These are phyloP conservation scores for Scolopax mira DNA, from an alignment of 2,113 vertebrate genomes.

Conservation along the genomic window DNA sequence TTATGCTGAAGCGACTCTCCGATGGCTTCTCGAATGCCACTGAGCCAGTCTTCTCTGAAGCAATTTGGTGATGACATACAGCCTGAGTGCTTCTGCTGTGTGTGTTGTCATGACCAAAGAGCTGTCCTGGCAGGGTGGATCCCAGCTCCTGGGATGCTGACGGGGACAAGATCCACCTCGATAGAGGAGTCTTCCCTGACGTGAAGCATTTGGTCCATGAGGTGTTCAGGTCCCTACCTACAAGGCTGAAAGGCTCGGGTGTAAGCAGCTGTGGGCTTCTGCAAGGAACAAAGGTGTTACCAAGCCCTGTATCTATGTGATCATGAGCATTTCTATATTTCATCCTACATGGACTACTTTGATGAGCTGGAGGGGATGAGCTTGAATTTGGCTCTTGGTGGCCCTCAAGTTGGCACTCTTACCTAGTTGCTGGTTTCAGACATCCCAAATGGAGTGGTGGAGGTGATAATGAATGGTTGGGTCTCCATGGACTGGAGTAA, in stretches of 20 bases:
- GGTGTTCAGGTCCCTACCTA: not conserved
- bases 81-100: not conserved
- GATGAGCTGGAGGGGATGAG: not conserved
- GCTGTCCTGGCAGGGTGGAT: not conserved
- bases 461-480: not conserved
- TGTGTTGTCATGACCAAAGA: not conserved
- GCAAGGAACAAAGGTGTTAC: too few relatives aligned
- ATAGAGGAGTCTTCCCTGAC: not conserved
- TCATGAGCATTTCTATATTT: not conserved
- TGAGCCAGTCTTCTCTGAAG: not conserved
- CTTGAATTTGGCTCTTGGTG: not conserved
- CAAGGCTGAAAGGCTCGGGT: not conserved
- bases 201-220: not conserved
- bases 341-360: not conserved
- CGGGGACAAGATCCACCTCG: not conserved
- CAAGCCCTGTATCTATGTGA: accelerated
- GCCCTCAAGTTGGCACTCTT: accelerated
- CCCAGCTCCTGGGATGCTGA: not conserved
- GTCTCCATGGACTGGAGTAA: accelerated
- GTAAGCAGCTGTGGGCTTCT: not conserved
- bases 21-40: not conserved
- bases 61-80: not conserved
- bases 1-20: constrained; percentile 34
- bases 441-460: not conserved
- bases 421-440: not conserved